Evolutionary conservation across 2,888 invertebrate species (phyloP).

Genomic region (Mesorhabditis spiculigera): DNA sequence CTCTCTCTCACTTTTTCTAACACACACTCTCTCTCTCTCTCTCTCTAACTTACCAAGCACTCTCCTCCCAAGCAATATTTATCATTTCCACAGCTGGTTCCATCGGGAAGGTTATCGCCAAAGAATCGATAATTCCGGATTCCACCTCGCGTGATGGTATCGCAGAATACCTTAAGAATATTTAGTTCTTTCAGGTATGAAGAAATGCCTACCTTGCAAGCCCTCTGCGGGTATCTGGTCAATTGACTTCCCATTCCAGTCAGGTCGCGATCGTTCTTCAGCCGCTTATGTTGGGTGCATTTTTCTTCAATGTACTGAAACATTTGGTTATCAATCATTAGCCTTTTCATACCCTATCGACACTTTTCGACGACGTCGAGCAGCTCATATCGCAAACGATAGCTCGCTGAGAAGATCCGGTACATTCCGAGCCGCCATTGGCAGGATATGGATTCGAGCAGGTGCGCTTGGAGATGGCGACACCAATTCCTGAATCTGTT

Average conservation of each 20-base stretch:
- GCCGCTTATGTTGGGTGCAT: conserved; percentile 51
- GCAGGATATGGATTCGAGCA: conserved; percentile 54
- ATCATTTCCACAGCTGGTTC: conserved; percentile 56
- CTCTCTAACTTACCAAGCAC: conserved; percentile 45
- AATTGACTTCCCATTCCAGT: conserved; percentile 56
- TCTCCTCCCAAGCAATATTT: conserved; percentile 56
- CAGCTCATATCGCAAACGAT: conserved; percentile 50
- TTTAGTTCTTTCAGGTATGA: background rate
- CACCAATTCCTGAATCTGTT: background rate
- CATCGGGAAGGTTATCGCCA: conserved; percentile 58
- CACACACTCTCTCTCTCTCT: too few species aligned
- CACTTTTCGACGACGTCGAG: conserved; percentile 28
- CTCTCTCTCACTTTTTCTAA: too few species aligned
- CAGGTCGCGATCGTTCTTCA: conserved; percentile 52
- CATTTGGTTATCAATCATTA: background rate
- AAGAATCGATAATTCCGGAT: conserved; percentile 56
- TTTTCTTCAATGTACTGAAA: conserved; percentile 50
- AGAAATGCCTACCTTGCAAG: conserved; percentile 52
- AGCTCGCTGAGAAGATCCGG: conserved; percentile 43
- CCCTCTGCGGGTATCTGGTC: conserved; percentile 52
- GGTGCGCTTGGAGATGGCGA: conserved; percentile 22
- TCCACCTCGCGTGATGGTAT: conserved; percentile 47
- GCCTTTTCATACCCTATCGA: conserved; percentile 47
- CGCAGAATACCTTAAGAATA: conserved; percentile 55
- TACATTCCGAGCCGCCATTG: conserved; percentile 56